phyloP scores from a whole-genome alignment of 2,888 invertebrate species.

The Hydrotaea cyrtoneurina region DNA sequence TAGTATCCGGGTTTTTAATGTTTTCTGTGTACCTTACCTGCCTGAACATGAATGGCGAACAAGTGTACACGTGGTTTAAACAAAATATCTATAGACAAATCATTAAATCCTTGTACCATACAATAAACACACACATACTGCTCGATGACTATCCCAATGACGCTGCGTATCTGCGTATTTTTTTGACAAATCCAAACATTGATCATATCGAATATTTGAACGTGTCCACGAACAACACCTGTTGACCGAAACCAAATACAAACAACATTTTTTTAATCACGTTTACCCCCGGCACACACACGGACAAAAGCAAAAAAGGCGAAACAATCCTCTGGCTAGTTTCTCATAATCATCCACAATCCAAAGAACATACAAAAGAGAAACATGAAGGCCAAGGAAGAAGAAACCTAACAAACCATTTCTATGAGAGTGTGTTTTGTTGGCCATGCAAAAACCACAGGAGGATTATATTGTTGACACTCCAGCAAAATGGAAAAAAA shows the following conservation, averaged over 20 bases:
- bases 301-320: background rate
- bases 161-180: slow-evolving; percentile 9
- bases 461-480: slow-evolving; percentile 16
- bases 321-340: background rate
- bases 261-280: slow-evolving; percentile 30
- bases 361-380: background rate
- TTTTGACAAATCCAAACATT: background rate
- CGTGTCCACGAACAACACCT: slow-evolving; percentile 34
- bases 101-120: too few species aligned
- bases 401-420: too few species aligned
- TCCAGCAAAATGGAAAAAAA: background rate
- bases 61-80: slow-evolving; percentile 11
- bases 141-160: slow-evolving; percentile 23
- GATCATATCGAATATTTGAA: background rate
- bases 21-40: background rate
- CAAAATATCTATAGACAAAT: too few species aligned
- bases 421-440: slow-evolving; percentile 23
- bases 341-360: slow-evolving; percentile 41
- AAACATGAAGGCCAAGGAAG: too few species aligned
- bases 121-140: too few species aligned
- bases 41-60: background rate
- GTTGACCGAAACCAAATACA: background rate
- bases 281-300: background rate
- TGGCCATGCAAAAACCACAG: slow-evolving; percentile 34
- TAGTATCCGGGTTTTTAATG: background rate